Percentiles rank a stretch among this genome's conserved stretches.
These are phyloP conservation scores for Puma concolor DNA, from an alignment of 2,113 vertebrate genomes.

Conservation along the genomic window DNA sequence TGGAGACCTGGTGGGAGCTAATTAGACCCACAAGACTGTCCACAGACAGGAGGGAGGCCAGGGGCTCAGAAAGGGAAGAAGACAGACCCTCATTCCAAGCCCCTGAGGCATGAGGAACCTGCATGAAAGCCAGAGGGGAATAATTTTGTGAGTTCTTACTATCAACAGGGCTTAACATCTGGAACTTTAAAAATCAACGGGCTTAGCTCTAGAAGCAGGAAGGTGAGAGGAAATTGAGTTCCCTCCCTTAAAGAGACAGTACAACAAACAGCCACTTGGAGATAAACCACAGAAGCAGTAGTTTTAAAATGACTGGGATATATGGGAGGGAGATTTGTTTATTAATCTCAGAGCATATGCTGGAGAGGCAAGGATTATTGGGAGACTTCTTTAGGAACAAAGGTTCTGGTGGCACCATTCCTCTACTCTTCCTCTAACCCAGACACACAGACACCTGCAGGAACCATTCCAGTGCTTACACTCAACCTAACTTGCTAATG, in stretches of 20 bases:
- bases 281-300: neutral
- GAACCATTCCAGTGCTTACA: neutral
- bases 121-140: neutral
- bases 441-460: neutral
- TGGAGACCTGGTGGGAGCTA: neutral
- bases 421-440: neutral
- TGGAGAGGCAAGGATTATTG: neutral
- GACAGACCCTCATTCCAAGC: neutral
- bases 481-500: neutral
- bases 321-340: neutral
- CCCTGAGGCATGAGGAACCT: neutral
- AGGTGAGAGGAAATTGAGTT: neutral
- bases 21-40: neutral
- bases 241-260: neutral
- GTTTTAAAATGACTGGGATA: neutral
- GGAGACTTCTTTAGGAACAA: no score
- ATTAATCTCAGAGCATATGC: neutral
- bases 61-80: neutral
- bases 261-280: neutral
- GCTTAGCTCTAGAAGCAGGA: neutral
- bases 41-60: neutral
- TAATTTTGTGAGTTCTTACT: neutral
- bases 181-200: neutral
- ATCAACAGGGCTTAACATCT: neutral
- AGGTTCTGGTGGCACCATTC: neutral